phyloP scores from a whole-genome alignment of 37 sponge, comb jelly and placozoan species.

The Oopsacas minuta region DNA sequence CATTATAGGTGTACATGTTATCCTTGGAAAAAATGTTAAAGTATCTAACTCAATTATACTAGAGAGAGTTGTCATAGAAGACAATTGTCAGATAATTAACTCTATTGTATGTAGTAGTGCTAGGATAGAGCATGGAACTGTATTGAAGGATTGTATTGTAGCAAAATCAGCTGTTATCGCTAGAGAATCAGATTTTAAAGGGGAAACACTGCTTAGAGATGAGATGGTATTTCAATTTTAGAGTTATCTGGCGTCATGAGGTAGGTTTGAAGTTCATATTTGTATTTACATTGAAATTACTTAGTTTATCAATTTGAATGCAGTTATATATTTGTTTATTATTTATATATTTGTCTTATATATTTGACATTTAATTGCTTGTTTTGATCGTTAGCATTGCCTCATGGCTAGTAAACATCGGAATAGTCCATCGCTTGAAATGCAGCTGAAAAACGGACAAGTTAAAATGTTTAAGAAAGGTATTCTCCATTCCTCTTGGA shows the following conservation, averaged over 20 bases:
- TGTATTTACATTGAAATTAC: no score
- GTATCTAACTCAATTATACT: conserved; percentile 58
- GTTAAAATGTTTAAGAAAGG: background rate
- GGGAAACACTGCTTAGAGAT: background rate
- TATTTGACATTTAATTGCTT: no score
- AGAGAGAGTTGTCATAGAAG: conserved; percentile 75
- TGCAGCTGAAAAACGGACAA: background rate
- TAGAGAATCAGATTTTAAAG: background rate
- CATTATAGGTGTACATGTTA: conserved; percentile 38
- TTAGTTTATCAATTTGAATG: no score
- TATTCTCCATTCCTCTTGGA: background rate
- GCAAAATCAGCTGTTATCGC: background rate
- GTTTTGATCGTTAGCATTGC: no score
- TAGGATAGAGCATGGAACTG: background rate
- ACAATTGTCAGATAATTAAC: conserved; percentile 23
- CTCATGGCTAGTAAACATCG: background rate
- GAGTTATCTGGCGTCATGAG: no score
- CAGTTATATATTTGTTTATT: no score
- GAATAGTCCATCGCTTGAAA: background rate
- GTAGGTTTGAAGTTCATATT: no score
- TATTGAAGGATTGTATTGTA: background rate
- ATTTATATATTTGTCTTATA: no score
- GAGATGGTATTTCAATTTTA: conserved; percentile 6
- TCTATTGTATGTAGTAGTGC: background rate
- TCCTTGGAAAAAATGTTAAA: conserved; percentile 52